Conservation (phyloP, 2,888 invertebrate species). For the Sarcophaga caerulescens region DNA sequence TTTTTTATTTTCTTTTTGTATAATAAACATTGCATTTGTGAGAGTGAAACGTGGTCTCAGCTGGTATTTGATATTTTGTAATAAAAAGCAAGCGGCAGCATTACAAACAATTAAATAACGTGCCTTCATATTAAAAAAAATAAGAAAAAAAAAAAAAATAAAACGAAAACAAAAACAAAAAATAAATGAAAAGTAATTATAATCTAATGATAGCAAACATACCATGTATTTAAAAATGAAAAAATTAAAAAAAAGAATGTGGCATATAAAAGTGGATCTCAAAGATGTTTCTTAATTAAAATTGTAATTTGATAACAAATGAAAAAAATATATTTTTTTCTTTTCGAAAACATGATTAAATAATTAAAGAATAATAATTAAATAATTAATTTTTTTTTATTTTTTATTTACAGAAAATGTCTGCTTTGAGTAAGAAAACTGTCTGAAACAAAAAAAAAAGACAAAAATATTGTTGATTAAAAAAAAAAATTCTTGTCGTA, state of each 20-base stretch:
- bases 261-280: background rate
- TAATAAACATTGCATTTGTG: background rate
- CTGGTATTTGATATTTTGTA: conserved; percentile 59
- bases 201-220: no score
- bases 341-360: conserved; percentile 5
- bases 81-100: conserved; percentile 28
- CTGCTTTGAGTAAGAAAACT: no score
- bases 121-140: conserved; percentile 32
- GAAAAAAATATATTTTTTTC: background rate
- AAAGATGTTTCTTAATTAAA: background rate
- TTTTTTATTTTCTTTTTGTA: conserved; percentile 7
- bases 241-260: no score
- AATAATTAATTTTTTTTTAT: background rate
- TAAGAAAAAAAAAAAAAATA: background rate
- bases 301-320: background rate
- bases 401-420: no score
- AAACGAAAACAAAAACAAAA: no score
- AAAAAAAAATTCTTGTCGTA: background rate
- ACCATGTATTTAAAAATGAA: no score
- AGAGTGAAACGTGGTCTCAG: conserved; percentile 48
- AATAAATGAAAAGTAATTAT: no score
- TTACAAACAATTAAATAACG: conserved; percentile 42
- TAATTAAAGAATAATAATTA: conserved; percentile 10
- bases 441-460: background rate
- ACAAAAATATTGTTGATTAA: background rate